Base-by-base conservation (phyloP, 2,888 invertebrate species). In the Camptogramma bilineatum region DNA sequence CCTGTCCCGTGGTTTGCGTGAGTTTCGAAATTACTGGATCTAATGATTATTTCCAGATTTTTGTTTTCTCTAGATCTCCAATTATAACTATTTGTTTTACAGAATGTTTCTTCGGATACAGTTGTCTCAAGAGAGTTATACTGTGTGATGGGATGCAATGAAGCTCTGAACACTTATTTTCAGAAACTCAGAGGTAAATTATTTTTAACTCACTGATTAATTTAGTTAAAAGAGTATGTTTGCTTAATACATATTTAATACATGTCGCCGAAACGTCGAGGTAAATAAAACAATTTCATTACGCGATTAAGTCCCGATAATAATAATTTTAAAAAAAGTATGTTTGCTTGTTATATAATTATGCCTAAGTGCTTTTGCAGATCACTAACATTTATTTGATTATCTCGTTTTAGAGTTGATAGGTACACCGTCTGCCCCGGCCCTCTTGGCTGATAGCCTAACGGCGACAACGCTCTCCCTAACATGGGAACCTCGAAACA, bases 131-230 rank as follows among this genome's bases (percentile, higher is more conserved):
- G 96, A 78, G 95, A 96, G 82, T 87, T 96, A 17, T 96, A 96
- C 81, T 97, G 97, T 81, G 95, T 96, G 31, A 95, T 96, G 90
- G 97, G 97, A 60, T 97, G 97, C 85, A 96, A 96, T 81, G 96
- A 96, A 80, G 97, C 97, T 54, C 90, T 97, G 55, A 96, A 95
- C 75, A 94, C 95, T 62, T 97, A 97, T 84, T 95, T 95, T 75
- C 95, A 96, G 78, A 94, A 95, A 80, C 87, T 97, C 64, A 94
- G 94, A 94, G 95, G 96, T 96, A 86, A 76, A 73, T 61, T 0
- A 17, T 28, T 3, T 28, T 28, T 8, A 5, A 21, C 7, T 39
- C 3, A 39, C 34, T 39, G 13, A 13, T 39, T 4, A 39, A 1
- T 39, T 28, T 28, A 8, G 28, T 8, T 28, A n/a, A n/a, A 1